Base-by-base conservation (phyloP, 2,797 vertebrate genomes). In the Loriculus beryllinus region DNA sequence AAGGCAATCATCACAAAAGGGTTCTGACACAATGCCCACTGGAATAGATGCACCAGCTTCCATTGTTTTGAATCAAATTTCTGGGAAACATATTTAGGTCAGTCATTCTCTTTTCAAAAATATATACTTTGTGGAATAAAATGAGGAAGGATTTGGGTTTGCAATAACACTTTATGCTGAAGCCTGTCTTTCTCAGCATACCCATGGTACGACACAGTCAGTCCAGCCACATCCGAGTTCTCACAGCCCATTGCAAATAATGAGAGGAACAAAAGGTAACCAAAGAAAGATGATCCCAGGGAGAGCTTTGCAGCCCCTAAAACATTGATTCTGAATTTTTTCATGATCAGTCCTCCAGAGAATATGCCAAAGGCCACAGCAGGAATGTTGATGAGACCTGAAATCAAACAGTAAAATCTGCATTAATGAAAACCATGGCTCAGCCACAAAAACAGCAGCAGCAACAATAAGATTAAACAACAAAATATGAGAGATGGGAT, bases 361-460 rank as follows among this genome's bases (percentile, higher is more conserved):
- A 99, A 99, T 97, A 99, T 99, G 84, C 99, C 99, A 76, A 99
- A 96, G 22, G 99, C 99, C 86, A 99, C 99, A 12, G 99, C 99
- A 21, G 99, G 99, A 93, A 99, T 99, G 96, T 99, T 99, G 97
- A 99, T 99, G 71, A 98, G 97, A 81, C 99, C 99, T 99, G 90
- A 42, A 94, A 86, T 93, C 51, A 72, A 92, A 16, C 70, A 94
- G 65, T 93, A 87, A 85, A 82, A 52, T 29, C 4, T 48, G 16
- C 12, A 43, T 87, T 71, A 59, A 42, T 33, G 21, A 76, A 90
- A 59, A 42, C 4, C 1, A 40, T 26, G 70, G 51, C 26, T 82
- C n/a, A 84, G 43, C 14, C 59, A 82, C 10, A 84, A 52, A 75
- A 91, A 0, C 5, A 82, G 9, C 40, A 64, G 16, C 31, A 77